Base-by-base conservation (phyloP, 2,888 invertebrate species). In the Zele albiditarsus region DNA sequence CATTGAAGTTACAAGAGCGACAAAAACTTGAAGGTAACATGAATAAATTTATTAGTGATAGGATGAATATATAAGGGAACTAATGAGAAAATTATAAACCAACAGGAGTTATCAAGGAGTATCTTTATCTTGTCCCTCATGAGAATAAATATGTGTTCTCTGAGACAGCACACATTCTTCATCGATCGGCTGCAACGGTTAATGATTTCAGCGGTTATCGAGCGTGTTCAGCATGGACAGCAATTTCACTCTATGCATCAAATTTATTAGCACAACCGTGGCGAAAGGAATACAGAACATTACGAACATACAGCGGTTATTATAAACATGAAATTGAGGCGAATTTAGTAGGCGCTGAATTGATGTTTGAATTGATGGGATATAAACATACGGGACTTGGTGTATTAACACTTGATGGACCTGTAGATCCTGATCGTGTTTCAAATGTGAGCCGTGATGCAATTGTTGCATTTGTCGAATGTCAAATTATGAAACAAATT, bases 201-300 rank as follows among this genome's bases (percentile, higher is more conserved):
- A 90, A 92, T 6, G 94, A 95, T 82, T 97, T 96, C 87, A 96
- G 94, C 86, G 96, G 95, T 25, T 95, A 95, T 84, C 92, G 94
- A 81, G 95, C 96, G 20, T 94, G 94, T 33, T 91, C 94, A 65
- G 97, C 96, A 16, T 97, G 96, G 93, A 94, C 95, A 82, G 94
- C 96, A 42, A 91, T 97, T 80, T 96, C 95, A 76, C 91, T 95
- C 80, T 97, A 97, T 88, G 97, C 97, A 2, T 94, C 94, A 74
- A 97, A 97, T 90, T 90, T 97, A 77, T 91, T 96, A 71, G 93
- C 94, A 16, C 96, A 97, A 87, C 96, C 97, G 4, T 97, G 97
- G 97, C 91, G 97, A 81, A 95, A 94, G 87, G 97, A 97, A 88
- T 97, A 95, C 87, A 92, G 93, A 82, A 92, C 93, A 77, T 92